Evolutionary conservation across 2,113 vertebrate species (phyloP), one percentile per base, ranked within the genome.

Genomic region (Osmerus eperlanus): DNA sequence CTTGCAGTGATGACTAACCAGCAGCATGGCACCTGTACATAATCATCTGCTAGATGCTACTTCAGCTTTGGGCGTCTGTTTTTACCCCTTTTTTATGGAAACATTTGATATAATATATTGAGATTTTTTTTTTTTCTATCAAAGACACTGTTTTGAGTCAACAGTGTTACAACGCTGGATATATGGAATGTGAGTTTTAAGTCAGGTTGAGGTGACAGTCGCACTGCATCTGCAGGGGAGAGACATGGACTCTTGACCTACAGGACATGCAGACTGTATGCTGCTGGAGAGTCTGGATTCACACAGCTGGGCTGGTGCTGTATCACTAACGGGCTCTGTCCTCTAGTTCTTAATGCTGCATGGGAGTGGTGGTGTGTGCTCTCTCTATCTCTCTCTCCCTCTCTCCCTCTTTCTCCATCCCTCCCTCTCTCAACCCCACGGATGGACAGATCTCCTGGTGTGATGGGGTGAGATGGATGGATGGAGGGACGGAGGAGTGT

Each of bases 101-200:
- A 91, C 86, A 21, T 88, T 80, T 84, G 90, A 94, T 94, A 93
- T 96, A 96, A 98, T 96, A 96, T 96, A 95, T 95, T 95, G 93
- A 93, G 83, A 64, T 72, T 72, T 85, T 88, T 82, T 80, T 81
- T 78, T 47, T 5, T 47, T 47, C 41, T 72, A 75, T 85, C 53
- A 69, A 78, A 81, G 79, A 89, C 70, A 65, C 78, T 83, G 15
- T 72, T 83, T 79, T 74, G 73, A 77, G 69, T 78, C 78, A 29
- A 76, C 77, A 82, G 74, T 85, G 73, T 85, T 81, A 75, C 61
- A 70, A 61, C 29, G 29, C 9, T 5, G 55, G 61, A 66, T 59
- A 15, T 66, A 66, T 59, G 55, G 7, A 12, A 11, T 47, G 41
- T 47, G 41, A 47, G 41, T 47, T 47, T 67, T 66, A 59, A 52